phyloP scores from a whole-genome alignment of 92 coral and sea anemone genomes.

The Siderastrea radians region DNA sequence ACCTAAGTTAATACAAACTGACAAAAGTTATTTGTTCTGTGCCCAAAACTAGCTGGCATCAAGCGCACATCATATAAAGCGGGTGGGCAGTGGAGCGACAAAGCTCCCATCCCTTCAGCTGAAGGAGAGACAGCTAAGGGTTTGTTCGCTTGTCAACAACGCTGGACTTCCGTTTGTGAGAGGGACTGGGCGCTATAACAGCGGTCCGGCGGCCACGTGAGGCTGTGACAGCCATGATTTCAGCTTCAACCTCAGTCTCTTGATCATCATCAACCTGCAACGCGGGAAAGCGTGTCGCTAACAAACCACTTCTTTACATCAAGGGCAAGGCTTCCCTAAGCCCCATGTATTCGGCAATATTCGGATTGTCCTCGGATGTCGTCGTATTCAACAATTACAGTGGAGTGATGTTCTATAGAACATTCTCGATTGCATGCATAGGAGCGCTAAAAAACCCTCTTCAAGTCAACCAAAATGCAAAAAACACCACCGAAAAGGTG shows the following conservation, averaged over 20 bases:
- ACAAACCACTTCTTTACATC: background rate
- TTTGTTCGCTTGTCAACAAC: background rate
- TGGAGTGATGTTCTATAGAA: no score
- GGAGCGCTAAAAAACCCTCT: no score
- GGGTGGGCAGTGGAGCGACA: background rate
- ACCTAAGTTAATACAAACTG: no score
- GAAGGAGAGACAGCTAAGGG: background rate
- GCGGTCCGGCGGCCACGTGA: slow-evolving; percentile 48
- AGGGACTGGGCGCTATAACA: slow-evolving; percentile 7
- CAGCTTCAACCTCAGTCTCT: slow-evolving; percentile 7
- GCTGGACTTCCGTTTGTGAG: background rate
- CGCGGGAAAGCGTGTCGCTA: background rate
- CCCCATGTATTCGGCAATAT: background rate
- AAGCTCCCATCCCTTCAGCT: background rate
- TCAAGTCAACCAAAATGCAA: no score
- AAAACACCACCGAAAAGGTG: no score
- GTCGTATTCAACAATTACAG: no score
- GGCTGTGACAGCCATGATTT: slow-evolving; percentile 2
- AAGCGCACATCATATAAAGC: no score
- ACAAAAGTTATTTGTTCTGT: no score
- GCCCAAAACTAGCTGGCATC: no score
- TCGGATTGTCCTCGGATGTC: no score
- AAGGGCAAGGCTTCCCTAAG: background rate
- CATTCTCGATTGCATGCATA: no score
- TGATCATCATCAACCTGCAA: slow-evolving; percentile 16